Conservation (phyloP, 2,888 invertebrate genomes). For the Ectemnius cavifrons region DNA sequence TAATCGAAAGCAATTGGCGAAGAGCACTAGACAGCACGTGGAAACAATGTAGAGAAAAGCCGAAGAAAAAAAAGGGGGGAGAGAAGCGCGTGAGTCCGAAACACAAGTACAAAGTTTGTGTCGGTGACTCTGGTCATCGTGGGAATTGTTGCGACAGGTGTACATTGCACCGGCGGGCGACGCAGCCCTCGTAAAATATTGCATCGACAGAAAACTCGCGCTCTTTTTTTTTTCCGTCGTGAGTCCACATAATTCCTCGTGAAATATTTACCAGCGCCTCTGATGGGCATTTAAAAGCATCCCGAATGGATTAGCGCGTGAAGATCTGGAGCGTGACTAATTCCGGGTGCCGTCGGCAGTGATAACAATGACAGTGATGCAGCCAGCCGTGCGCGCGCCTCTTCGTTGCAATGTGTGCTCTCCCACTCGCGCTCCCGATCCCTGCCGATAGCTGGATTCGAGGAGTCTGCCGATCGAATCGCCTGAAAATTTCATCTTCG, state of each 20-base stretch:
- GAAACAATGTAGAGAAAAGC: too few relatives aligned
- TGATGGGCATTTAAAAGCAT: background rate
- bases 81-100: too few relatives aligned
- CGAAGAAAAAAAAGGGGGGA: too few relatives aligned
- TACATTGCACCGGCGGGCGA: background rate
- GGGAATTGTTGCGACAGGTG: constrained; percentile 8
- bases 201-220: background rate
- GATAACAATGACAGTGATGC: background rate
- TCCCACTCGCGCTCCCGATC: too few relatives aligned
- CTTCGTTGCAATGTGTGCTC: too few relatives aligned
- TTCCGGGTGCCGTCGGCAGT: background rate
- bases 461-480: too few relatives aligned
- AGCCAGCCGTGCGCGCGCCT: too few relatives aligned
- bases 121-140: constrained; percentile 5
- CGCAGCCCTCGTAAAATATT: constrained; percentile 10
- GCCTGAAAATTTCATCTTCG: too few relatives aligned
- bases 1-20: background rate
- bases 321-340: constrained; percentile 4
- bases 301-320: constrained; percentile 5
- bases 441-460: too few relatives aligned
- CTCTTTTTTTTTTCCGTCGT: background rate
- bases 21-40: too few relatives aligned
- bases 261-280: constrained; percentile 9
- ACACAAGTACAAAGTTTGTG: background rate
- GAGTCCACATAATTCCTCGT: constrained; percentile 9